A percentile compares a stretch with the other conserved stretches of the same genome.
phyloP scores from a whole-genome alignment of 2,797 vertebrate genomes.

The Vultur gryphus region DNA sequence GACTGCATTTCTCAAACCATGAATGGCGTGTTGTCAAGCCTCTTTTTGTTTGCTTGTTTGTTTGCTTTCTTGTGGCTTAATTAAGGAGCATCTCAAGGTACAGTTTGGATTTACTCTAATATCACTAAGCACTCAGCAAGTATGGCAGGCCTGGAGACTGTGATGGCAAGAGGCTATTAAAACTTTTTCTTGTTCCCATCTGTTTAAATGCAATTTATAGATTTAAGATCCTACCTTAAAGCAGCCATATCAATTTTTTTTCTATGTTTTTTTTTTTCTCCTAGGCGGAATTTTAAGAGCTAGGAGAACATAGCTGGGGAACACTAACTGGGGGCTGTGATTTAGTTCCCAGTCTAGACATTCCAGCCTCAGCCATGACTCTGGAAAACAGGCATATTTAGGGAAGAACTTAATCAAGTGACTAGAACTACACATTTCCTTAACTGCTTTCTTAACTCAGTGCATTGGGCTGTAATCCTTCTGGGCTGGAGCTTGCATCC shows the following conservation, averaged over 20 bases:
- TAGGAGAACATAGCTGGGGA: not conserved
- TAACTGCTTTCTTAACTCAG: not conserved
- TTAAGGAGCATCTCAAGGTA: not conserved
- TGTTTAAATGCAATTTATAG: not conserved
- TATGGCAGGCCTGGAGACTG: not conserved
- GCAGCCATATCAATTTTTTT: not conserved
- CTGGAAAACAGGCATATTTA: not conserved
- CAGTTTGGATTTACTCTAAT: not conserved
- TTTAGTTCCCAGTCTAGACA: not conserved
- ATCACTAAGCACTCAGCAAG: not conserved
- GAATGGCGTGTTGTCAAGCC: not conserved
- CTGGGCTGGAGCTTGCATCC: not conserved
- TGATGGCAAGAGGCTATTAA: not conserved
- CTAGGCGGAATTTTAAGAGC: not conserved
- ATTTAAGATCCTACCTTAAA: not conserved
- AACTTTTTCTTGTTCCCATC: not conserved
- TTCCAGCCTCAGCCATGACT: not conserved
- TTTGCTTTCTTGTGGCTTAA: not conserved
- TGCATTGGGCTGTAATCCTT: not conserved
- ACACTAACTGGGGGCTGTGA: not conserved
- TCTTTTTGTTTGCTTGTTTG: not conserved
- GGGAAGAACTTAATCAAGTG: not conserved
- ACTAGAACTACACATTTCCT: not conserved
- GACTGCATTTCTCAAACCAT: slow-evolving; percentile 15
- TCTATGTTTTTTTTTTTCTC: not conserved